These are phyloP conservation scores for Nymphalis io DNA, from an alignment of 1,140 invertebrate species.

Conservation along the genomic window DNA sequence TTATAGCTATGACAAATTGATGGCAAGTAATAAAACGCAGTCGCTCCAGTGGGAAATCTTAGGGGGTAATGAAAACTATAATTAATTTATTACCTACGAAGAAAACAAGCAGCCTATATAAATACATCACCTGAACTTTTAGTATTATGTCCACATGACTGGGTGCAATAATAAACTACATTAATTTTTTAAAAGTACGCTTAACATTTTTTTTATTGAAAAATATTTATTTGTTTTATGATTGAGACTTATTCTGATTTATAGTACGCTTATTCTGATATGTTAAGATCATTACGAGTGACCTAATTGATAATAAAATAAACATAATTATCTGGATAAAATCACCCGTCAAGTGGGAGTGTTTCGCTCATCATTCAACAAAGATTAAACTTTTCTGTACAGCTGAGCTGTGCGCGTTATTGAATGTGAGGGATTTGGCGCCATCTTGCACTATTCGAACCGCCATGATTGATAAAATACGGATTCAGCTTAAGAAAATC, in stretches of 20 bases:
- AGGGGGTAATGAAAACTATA: conserved; percentile 33
- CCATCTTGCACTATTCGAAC: conserved; percentile 31
- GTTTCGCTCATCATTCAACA: conserved; percentile 57
- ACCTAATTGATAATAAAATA: background rate
- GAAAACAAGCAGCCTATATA: conserved; percentile 8
- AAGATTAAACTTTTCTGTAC: conserved; percentile 56
- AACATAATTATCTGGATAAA: conserved; percentile 28
- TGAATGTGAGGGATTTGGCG: conserved; percentile 38
- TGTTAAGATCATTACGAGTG: too few relatives aligned
- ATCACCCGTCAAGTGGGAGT: conserved; percentile 39
- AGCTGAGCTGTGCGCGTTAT: conserved; percentile 44
- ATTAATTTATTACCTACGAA: conserved; percentile 26
- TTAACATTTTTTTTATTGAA: too few relatives aligned
- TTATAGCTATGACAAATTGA: conserved; percentile 38
- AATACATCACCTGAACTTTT: background rate
- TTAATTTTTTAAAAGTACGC: too few relatives aligned
- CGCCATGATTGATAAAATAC: conserved; percentile 29
- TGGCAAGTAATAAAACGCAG: conserved; percentile 36
- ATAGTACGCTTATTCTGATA: too few relatives aligned
- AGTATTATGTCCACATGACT: background rate
- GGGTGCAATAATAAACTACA: too few relatives aligned
- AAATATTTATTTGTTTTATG: too few relatives aligned
- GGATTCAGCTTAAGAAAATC: conserved; percentile 7
- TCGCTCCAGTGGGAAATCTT: conserved; percentile 38
- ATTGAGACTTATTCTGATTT: too few relatives aligned